Evolutionary conservation across 2,113 vertebrate species (phyloP).

Genomic region (Platichthys flesus): DNA sequence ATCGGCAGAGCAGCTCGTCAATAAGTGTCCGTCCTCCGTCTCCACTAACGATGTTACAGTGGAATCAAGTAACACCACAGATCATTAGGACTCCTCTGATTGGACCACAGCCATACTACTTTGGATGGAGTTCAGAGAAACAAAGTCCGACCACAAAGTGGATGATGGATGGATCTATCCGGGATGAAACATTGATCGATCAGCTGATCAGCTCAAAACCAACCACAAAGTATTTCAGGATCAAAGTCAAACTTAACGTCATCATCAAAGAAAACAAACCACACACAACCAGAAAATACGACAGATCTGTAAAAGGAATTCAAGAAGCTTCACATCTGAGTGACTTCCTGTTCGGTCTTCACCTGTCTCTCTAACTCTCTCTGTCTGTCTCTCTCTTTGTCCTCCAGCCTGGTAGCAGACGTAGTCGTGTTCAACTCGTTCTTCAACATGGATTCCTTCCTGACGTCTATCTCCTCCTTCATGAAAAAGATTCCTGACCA

Average conservation of each 20-base stretch:
- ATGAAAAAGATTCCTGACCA: constrained; percentile 95
- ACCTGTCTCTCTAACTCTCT: too few relatives aligned
- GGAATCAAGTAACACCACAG: constrained; percentile 31
- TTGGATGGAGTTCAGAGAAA: too few relatives aligned
- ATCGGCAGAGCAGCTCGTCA: constrained; percentile 61
- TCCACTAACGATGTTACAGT: constrained; percentile 54
- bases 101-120: constrained; percentile 46
- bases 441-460: constrained; percentile 97
- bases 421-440: constrained; percentile 88
- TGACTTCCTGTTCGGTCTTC: too few relatives aligned
- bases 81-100: constrained; percentile 52
- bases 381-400: not conserved
- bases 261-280: not conserved
- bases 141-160: too few relatives aligned
- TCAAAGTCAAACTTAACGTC: not conserved
- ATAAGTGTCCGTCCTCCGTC: constrained; percentile 25
- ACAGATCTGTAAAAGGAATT: not conserved
- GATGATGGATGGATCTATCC: not conserved
- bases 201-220: too few relatives aligned
- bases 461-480: constrained; percentile 88
- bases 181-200: too few relatives aligned
- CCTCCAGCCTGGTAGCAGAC: constrained; percentile 90
- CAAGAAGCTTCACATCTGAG: too few relatives aligned
- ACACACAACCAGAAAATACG: too few relatives aligned
- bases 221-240: too few relatives aligned